Conservation (phyloP, 1,140 invertebrate species). For the Portunus trituberculatus region DNA sequence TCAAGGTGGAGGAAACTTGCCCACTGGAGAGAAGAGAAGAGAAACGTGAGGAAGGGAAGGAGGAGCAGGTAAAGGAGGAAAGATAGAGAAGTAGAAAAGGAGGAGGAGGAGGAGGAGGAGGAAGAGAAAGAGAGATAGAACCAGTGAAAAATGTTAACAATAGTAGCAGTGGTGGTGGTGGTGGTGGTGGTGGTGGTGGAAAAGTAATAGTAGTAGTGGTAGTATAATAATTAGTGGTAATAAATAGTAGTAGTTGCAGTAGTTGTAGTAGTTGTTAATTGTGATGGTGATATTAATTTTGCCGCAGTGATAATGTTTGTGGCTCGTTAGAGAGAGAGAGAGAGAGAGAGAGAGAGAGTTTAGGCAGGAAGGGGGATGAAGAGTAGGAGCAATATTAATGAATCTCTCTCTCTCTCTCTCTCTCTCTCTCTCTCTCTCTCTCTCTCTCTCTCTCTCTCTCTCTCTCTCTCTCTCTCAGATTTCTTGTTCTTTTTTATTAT, state of each 20-base stretch:
- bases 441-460: too few relatives aligned
- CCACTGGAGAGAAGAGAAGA: neutral
- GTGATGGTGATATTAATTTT: neutral
- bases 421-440: too few relatives aligned
- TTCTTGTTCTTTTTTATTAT: too few relatives aligned
- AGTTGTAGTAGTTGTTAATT: neutral
- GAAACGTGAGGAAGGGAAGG: neutral
- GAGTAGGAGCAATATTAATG: neutral
- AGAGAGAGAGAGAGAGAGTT: constrained; percentile 24
- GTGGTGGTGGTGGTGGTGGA: neutral
- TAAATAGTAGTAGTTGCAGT: neutral
- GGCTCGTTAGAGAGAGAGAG: constrained; percentile 2
- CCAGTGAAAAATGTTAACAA: neutral
- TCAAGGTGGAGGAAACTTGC: neutral
- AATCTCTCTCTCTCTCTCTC: neutral
- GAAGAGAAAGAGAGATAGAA: neutral
- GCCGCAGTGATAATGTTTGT: neutral
- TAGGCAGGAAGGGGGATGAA: neutral
- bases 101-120: neutral
- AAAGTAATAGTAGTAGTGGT: neutral
- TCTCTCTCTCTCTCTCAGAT: too few relatives aligned
- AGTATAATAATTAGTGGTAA: neutral
- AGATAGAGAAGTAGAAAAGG: neutral
- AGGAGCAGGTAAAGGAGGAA: neutral
- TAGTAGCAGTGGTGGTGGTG: neutral